phyloP scores from a whole-genome alignment of 2,113 vertebrate species.

The Anolis sagrei region DNA sequence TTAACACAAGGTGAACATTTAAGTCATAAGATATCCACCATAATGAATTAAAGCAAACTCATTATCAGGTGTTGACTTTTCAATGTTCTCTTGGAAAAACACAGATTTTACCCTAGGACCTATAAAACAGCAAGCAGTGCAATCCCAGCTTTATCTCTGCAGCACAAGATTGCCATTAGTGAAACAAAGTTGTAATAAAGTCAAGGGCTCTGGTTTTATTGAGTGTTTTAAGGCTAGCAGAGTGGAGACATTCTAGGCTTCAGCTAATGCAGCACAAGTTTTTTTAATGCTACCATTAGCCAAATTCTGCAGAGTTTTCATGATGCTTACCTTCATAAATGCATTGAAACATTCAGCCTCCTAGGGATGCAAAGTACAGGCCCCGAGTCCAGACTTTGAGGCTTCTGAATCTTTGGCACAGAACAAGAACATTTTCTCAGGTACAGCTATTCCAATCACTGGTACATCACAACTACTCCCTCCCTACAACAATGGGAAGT shows the following conservation, averaged over 20 bases:
- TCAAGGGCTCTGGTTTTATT: constrained; percentile 44
- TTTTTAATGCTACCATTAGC: constrained; percentile 28
- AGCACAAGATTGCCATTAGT: constrained; percentile 27
- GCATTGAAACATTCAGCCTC: neutral
- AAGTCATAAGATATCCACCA: constrained; percentile 38
- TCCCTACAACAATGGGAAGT: neutral
- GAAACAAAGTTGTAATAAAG: constrained; percentile 31
- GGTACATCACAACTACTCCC: neutral
- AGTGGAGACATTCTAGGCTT: constrained; percentile 29
- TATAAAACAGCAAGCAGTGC: constrained; percentile 34
- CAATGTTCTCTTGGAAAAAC: constrained; percentile 56
- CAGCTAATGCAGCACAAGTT: neutral
- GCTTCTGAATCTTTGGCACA: neutral
- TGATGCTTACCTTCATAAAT: constrained; percentile 25
- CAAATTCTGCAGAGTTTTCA: constrained; percentile 9
- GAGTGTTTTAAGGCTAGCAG: constrained; percentile 38
- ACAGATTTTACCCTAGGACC: neutral
- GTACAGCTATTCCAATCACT: neutral
- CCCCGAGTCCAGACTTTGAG: neutral
- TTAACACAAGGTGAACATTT: constrained; percentile 48
- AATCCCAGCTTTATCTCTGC: constrained; percentile 15
- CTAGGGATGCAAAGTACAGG: neutral
- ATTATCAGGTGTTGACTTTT: constrained; percentile 40
- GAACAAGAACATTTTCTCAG: neutral
- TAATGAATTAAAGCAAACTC: constrained; percentile 57